Conservation (phyloP, 2,888 invertebrate species). For the Acanthacorydalis orientalis region DNA sequence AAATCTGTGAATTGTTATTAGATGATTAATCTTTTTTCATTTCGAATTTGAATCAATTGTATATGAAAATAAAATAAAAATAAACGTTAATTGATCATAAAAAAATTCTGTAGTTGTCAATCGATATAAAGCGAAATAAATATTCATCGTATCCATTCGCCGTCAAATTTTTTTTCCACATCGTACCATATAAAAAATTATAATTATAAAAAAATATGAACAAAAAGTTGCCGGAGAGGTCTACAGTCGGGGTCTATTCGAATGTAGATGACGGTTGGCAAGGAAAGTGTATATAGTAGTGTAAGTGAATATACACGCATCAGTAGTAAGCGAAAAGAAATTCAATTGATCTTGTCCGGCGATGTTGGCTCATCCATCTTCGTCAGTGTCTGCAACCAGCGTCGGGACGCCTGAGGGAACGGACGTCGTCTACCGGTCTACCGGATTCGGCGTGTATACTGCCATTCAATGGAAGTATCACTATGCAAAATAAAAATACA, state of each 20-base stretch:
- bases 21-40: too few species aligned
- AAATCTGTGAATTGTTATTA: too few species aligned
- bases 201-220: not conserved
- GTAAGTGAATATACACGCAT: slow-evolving; percentile 13
- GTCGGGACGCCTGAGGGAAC: slow-evolving; percentile 16
- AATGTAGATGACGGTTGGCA: slow-evolving; percentile 12
- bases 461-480: not conserved
- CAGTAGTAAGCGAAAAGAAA: slow-evolving; percentile 30
- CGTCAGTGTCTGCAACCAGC: slow-evolving; percentile 24
- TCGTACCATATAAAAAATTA: not conserved
- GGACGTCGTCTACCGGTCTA: not conserved
- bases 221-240: not conserved
- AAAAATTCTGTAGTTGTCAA: not conserved
- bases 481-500: too few species aligned
- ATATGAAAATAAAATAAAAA: not conserved
- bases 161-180: not conserved
- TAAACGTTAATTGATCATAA: not conserved
- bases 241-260: slow-evolving; percentile 10
- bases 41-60: not conserved
- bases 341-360: slow-evolving; percentile 39
- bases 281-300: not conserved
- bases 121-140: not conserved
- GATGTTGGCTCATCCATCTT: slow-evolving; percentile 33
- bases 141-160: not conserved
- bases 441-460: not conserved